Evolutionary conservation across 2,113 vertebrate species (phyloP).

Genomic region (Chionis minor): DNA sequence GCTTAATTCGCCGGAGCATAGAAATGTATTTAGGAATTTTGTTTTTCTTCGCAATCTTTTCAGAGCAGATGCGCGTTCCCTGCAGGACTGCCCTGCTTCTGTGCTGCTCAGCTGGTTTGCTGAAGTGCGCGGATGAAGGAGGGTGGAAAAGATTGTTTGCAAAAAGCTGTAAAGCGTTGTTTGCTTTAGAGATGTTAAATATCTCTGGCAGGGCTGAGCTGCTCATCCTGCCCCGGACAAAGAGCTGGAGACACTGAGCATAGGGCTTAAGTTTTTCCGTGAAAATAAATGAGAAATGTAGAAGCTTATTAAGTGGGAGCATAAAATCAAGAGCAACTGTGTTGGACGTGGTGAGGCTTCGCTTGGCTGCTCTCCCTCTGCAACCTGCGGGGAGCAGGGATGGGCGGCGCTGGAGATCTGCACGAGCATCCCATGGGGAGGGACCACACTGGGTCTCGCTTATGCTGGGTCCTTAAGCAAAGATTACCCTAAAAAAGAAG

Average conservation of each 20-base stretch:
- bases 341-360: neutral
- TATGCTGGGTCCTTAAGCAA: neutral
- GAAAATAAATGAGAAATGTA: neutral
- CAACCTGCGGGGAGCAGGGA: neutral
- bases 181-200: neutral
- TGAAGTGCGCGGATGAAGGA: neutral
- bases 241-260: neutral
- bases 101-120: neutral
- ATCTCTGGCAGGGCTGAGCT: neutral
- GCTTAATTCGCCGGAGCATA: neutral
- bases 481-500: neutral
- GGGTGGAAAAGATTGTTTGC: neutral
- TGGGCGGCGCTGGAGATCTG: rapidly evolving
- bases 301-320: neutral
- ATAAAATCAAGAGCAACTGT: neutral
- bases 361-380: neutral
- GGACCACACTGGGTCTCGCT: neutral
- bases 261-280: neutral
- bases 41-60: neutral
- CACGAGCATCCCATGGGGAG: rapidly evolving
- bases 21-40: neutral
- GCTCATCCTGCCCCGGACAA: neutral
- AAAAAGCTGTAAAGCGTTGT: neutral
- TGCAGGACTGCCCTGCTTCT: neutral
- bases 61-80: neutral